A percentile compares a stretch with the other conserved stretches of the same genome.
Conservation (phyloP, 1,140 invertebrate genomes). For the Pantala flavescens region DNA sequence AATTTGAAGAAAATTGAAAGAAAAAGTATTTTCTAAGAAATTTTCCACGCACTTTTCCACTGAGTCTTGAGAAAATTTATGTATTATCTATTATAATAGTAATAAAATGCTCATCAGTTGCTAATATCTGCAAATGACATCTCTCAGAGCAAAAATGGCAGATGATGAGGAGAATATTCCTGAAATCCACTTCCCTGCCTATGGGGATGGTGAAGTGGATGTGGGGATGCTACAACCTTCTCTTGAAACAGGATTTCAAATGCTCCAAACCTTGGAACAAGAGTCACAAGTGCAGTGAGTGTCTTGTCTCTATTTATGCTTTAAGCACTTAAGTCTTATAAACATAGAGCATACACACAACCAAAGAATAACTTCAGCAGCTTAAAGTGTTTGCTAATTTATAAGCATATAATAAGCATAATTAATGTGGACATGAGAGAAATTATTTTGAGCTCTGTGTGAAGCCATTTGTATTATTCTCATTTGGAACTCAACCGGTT, state of each 20-base stretch:
- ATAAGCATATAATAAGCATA: not conserved
- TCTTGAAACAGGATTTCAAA: slow-evolving; percentile 41
- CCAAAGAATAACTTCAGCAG: not conserved
- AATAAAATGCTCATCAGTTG: too few relatives aligned
- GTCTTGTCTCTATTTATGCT: not conserved
- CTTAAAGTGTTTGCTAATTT: not conserved
- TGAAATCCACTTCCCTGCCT: slow-evolving; percentile 36
- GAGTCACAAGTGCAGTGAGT: slow-evolving; percentile 23
- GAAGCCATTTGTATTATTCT: too few relatives aligned
- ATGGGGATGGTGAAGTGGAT: slow-evolving; percentile 20
- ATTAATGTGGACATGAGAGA: not conserved
- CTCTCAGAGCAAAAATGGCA: slow-evolving; percentile 9
- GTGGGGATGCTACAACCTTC: slow-evolving; percentile 35
- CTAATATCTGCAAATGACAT: too few relatives aligned
- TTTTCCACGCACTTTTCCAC: too few relatives aligned
- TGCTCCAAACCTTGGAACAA: slow-evolving; percentile 40
- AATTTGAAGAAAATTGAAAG: too few relatives aligned
- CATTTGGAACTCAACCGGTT: too few relatives aligned
- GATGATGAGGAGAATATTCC: slow-evolving; percentile 31
- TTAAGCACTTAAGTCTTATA: not conserved
- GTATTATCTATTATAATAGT: too few relatives aligned
- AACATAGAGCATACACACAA: not conserved
- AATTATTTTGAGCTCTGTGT: not conserved
- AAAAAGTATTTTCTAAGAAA: too few relatives aligned
- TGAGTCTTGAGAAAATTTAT: too few relatives aligned